Evolutionary conservation across 2,888 invertebrate genomes (phyloP), one percentile per base, ranked within the genome.

Genomic region (Perithous albicinctus): DNA sequence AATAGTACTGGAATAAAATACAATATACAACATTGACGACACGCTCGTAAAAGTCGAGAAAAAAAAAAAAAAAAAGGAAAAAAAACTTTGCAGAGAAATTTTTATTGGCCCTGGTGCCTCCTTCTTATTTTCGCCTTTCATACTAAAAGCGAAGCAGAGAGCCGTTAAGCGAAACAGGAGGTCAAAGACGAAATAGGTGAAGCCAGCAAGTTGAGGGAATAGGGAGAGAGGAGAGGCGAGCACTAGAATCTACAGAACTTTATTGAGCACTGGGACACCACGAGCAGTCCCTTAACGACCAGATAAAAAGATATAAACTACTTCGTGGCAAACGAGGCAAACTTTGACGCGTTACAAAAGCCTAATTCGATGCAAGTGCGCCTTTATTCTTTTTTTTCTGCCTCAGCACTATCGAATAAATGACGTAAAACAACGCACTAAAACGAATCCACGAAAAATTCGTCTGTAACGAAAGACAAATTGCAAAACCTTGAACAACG

Each of bases 41-140:
- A 82, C 80, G 70, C 61, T 82, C 81, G 82, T 85, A 85, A 86
- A 83, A 15, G 66, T 35, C n/a, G n/a, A n/a, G n/a, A n/a, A n/a
- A n/a, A n/a, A n/a, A n/a, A n/a, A n/a, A n/a, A n/a, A n/a, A n/a
- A n/a, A n/a, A n/a, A n/a, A n/a, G n/a, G n/a, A n/a, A n/a, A 35
- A 64, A 84, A 77, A 80, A 84, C 80, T 85, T 82, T 8, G 78
- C 38, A 20, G 79, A 75, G 80, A 83, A 86, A n/a, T n/a, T 84
- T 86, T 85, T 78, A 85, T 74, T 85, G 79, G 20, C 43, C 82
- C 54, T 69, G 64, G 63, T 70, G 59, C 69, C 18, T 46, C 51
- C 23, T 51, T 43, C 66, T 80, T 54, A 48, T 61, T 78, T 76
- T 38, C 66, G 61, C 63, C 63, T 64, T 56, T 66, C 48, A 41